phyloP scores from a whole-genome alignment of 2,113 vertebrate genomes.

The Rafetus swinhoei region DNA sequence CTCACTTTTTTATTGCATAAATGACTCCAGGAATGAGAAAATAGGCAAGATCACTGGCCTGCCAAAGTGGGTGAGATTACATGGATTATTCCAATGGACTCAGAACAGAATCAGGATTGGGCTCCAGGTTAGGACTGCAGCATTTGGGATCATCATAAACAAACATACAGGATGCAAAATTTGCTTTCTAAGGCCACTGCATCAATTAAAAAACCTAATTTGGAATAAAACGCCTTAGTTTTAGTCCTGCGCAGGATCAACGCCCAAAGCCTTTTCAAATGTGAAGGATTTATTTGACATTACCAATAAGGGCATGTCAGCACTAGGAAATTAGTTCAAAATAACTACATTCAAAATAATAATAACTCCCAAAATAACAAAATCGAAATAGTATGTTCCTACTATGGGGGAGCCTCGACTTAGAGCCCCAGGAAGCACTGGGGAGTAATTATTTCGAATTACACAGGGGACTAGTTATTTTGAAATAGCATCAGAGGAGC shows the following conservation, averaged over 20 bases:
- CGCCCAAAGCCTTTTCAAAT: neutral
- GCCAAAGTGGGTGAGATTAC: neutral
- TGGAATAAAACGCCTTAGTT: neutral
- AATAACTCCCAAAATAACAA: no score
- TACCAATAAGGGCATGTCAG: neutral
- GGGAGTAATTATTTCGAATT: no score
- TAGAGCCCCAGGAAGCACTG: no score
- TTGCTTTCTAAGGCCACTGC: neutral
- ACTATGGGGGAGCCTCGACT: no score
- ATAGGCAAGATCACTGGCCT: neutral
- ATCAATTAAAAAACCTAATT: neutral
- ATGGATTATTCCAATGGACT: neutral
- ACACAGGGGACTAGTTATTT: no score
- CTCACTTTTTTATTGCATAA: neutral
- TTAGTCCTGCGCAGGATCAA: neutral
- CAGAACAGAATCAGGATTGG: neutral
- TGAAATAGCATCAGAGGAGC: no score
- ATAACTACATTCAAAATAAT: no score
- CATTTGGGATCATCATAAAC: neutral
- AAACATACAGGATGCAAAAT: neutral
- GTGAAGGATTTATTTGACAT: neutral
- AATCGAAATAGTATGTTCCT: no score
- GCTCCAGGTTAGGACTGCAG: neutral
- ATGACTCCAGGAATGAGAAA: neutral
- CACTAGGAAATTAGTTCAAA: no score